Percentiles rank a stretch among this genome's conserved stretches.
phyloP scores from a whole-genome alignment of 2,113 vertebrate genomes.

The Crotalus tigris region DNA sequence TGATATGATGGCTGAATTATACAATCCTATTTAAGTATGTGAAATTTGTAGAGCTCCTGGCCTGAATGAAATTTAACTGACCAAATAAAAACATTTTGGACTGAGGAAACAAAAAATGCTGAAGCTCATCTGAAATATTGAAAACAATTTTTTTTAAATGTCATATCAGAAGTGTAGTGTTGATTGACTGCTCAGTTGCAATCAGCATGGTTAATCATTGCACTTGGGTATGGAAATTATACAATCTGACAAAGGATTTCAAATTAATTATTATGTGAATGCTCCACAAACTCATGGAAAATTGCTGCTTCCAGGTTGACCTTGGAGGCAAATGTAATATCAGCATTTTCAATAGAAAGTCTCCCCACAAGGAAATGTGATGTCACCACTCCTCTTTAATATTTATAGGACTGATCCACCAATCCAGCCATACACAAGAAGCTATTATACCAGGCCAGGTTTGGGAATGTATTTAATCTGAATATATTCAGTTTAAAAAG shows the following conservation, averaged over 20 bases:
- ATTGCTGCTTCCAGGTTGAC: neutral
- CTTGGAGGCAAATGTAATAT: neutral
- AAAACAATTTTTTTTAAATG: neutral
- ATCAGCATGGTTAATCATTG: neutral
- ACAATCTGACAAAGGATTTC: neutral
- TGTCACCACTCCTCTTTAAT: neutral
- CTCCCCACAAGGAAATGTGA: neutral
- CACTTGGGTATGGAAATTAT: neutral
- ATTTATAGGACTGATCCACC: neutral
- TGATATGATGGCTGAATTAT: neutral
- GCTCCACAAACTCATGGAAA: neutral
- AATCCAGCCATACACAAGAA: neutral
- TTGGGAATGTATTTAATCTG: neutral
- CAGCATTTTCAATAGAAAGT: neutral
- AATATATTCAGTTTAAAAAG: neutral
- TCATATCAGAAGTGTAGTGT: neutral
- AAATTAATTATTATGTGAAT: neutral
- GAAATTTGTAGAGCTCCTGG: neutral
- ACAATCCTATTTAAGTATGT: neutral
- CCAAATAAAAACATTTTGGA: neutral
- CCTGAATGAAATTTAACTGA: neutral
- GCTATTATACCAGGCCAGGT: neutral
- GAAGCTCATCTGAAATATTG: neutral
- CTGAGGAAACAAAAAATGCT: neutral
- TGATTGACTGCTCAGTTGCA: neutral